These are phyloP conservation scores for Melanostoma scalare DNA, from an alignment of 2,888 invertebrate genomes.

Conservation along the genomic window DNA sequence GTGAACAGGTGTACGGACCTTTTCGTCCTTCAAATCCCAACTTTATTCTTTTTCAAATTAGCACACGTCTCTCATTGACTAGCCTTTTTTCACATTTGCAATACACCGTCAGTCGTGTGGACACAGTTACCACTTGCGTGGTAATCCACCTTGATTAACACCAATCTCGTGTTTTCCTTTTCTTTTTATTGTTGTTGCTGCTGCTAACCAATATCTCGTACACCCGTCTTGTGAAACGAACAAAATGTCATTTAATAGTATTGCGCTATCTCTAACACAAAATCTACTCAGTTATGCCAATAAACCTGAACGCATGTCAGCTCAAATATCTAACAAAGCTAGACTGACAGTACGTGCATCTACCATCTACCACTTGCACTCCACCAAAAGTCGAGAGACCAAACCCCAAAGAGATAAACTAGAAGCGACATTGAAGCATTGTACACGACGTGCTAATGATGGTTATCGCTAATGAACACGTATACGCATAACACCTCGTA, in stretches of 20 bases:
- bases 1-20: constrained; percentile 38
- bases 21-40: constrained; percentile 19
- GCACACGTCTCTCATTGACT: constrained; percentile 53
- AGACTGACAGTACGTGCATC: constrained; percentile 53
- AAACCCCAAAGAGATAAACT: constrained; percentile 68
- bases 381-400: constrained; percentile 44
- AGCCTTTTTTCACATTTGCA: constrained; percentile 14
- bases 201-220: background rate
- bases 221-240: constrained; percentile 23
- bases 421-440: constrained; percentile 71
- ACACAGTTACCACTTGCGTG: constrained; percentile 58
- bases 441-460: constrained; percentile 73
- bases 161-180: constrained; percentile 55
- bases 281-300: constrained; percentile 69
- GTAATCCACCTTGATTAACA: constrained; percentile 65
- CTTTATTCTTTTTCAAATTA: constrained; percentile 43
- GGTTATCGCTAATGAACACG: constrained; percentile 73
- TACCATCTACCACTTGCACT: constrained; percentile 42
- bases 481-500: constrained; percentile 73
- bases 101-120: constrained; percentile 57
- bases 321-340: constrained; percentile 69
- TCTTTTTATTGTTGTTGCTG: constrained; percentile 17
- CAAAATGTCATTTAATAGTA: constrained; percentile 70
- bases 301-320: constrained; percentile 73
- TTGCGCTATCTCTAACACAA: constrained; percentile 49